Evolutionary conservation across 1,140 invertebrate genomes (phyloP), one percentile per base, ranked within the genome.

Genomic region (Cydia pomonella): DNA sequence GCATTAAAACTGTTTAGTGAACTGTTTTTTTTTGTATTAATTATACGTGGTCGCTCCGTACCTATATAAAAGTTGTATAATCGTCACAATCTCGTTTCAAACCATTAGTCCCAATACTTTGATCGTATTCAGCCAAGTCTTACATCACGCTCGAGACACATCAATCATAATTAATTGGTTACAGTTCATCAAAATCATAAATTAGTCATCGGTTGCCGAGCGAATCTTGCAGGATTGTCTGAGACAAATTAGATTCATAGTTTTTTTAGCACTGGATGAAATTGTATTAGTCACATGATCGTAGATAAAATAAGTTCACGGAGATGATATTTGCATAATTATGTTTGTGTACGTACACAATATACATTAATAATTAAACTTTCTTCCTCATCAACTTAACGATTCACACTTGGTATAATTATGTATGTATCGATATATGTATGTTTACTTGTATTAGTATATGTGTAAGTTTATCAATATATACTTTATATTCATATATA

Each of bases 141-240:
- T 66, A 27, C 63, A 66, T 66, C 63, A 66, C 63, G 63, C 63
- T 3, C 63, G 63, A 27, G 63, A n/a, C 27, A 33, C 69, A 72
- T 72, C 69, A 72, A 72, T 72, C 33, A 44, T 72, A 72, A 72
- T 72, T 72, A 72, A 47, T 66, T 66, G 63, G 63, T 29, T 66
- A 33, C 12, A 66, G 63, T 66, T 66, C 25, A 66, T 66, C 63
- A 33, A 66, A 66, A 33, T n/a, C 63, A 66, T 29, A 66, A 66
- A 27, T 66, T 66, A 63, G 59, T 63, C 59, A 63, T 63, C 59
- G 27, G 63, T 66, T 66, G 27, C 63, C n/a, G 7, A n/a, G 63
- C 63, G 16, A 66, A 29, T 23, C 63, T 66, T 66, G 63, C 63
- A 66, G 25, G 23, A 66, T 29, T 66, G 27, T 66, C 63, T 66